Evolutionary conservation across 2,888 invertebrate genomes (phyloP).

Genomic region (Polylopha cassiicola): DNA sequence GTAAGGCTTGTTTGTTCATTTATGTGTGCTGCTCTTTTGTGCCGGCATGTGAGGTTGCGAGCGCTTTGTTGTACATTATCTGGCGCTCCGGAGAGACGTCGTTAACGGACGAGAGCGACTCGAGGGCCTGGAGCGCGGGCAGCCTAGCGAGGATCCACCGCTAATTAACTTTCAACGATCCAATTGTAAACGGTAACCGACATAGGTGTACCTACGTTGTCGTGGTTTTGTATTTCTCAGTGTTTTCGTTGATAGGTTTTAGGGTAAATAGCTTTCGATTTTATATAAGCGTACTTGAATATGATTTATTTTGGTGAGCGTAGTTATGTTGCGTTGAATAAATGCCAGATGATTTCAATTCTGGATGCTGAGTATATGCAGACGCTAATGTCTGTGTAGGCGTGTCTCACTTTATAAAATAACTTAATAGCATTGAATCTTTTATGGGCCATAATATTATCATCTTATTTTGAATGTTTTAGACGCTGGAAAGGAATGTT

Average conservation of each 20-base stretch:
- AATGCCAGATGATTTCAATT: conserved; percentile 10
- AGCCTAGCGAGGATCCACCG: conserved; percentile 9
- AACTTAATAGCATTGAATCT: conserved; percentile 72
- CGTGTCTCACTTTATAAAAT: conserved; percentile 62
- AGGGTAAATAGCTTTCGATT: no score
- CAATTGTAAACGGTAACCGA: no score
- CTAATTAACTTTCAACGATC: conserved; percentile 15
- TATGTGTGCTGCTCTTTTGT: conserved; percentile 65
- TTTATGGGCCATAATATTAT: conserved; percentile 69
- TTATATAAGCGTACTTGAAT: no score
- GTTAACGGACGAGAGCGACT: conserved; percentile 14
- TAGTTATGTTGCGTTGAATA: conserved; percentile 11
- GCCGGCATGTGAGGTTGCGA: conserved; percentile 32
- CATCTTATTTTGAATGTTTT: conserved; percentile 60
- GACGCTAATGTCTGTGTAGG: conserved; percentile 16
- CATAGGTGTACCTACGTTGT: no score
- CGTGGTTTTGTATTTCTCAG: no score
- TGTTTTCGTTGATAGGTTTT: no score
- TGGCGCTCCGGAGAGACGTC: conserved; percentile 12
- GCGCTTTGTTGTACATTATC: conserved; percentile 29
- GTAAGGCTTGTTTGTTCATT: conserved; percentile 54
- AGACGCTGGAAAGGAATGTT: no score
- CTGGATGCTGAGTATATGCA: conserved; percentile 8
- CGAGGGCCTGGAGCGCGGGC: conserved; percentile 6
- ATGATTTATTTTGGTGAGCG: no score